These are phyloP conservation scores for Eriocheir sinensis DNA, from an alignment of 1,140 invertebrate genomes.

Conservation along the genomic window DNA sequence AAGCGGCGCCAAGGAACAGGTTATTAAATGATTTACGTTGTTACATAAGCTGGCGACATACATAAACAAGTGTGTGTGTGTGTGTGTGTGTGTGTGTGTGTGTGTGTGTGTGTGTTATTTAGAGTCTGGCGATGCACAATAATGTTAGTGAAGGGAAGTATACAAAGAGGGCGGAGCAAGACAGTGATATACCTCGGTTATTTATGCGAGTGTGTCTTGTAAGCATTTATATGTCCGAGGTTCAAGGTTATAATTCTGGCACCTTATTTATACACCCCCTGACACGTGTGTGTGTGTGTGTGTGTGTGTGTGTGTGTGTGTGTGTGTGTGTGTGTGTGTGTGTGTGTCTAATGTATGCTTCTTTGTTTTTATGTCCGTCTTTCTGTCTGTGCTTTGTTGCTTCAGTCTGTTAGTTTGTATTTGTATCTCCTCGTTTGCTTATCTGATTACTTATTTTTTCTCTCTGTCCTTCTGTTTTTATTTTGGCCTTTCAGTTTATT, in stretches of 20 bases:
- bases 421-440: conserved; percentile 15
- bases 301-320: not conserved
- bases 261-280: not conserved
- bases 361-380: not conserved
- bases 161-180: not conserved
- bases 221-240: not conserved
- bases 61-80: not conserved
- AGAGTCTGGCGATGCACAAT: no score
- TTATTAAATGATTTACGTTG: no score
- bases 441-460: not conserved
- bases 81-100: conserved; percentile 19
- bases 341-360: no score
- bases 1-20: no score
- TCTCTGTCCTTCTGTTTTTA: conserved; percentile 48
- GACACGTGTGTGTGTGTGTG: not conserved
- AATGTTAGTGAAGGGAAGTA: no score
- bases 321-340: conserved; percentile 20
- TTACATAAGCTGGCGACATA: no score
- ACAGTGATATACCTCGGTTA: not conserved
- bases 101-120: not conserved
- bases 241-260: conserved; percentile 7
- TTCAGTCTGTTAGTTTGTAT: not conserved
- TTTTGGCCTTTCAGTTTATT: conserved; percentile 39
- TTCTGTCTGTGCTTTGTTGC: not conserved
- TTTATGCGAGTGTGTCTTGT: not conserved